phyloP scores from a whole-genome alignment of 2,888 invertebrate genomes.

The Melanostoma mellinum region DNA sequence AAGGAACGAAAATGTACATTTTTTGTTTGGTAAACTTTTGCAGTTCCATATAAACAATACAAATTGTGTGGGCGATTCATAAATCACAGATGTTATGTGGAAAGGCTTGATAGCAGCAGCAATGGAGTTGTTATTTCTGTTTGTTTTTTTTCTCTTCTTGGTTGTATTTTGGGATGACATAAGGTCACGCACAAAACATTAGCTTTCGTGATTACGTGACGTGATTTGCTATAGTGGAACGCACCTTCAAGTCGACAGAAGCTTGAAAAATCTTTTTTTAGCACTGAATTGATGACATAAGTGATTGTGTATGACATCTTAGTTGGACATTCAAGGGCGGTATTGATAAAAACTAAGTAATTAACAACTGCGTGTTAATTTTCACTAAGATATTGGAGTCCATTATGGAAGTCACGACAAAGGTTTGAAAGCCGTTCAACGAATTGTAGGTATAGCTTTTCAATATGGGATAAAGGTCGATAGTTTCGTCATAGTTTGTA shows the following conservation, averaged over 20 bases:
- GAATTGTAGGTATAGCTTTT: no score
- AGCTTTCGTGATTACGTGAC: conserved; percentile 37
- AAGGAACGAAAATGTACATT: conserved; percentile 13
- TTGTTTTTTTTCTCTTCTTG: conserved; percentile 11
- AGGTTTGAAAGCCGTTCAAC: not conserved
- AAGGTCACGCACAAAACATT: conserved; percentile 38
- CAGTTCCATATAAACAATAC: not conserved
- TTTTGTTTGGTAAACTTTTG: conserved; percentile 1
- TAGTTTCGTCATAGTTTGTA: no score
- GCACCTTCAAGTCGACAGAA: conserved; percentile 25
- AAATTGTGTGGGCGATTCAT: conserved; percentile 39
- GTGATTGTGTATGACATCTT: not conserved
- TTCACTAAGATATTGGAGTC: not conserved
- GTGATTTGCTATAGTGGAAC: conserved; percentile 22
- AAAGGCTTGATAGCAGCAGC: conserved; percentile 22
- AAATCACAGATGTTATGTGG: conserved; percentile 29
- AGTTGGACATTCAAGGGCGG: conserved; percentile 9
- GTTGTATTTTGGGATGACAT: conserved; percentile 24
- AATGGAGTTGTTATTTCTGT: conserved; percentile 7
- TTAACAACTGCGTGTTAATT: conserved; percentile 30
- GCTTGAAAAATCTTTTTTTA: conserved; percentile 15
- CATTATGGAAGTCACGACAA: conserved; percentile 5
- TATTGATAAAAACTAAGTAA: conserved; percentile 27
- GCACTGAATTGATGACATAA: conserved; percentile 16
- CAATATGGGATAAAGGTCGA: no score